These are phyloP conservation scores for Microvelia longipes DNA, from an alignment of 1,140 invertebrate species.

Conservation along the genomic window DNA sequence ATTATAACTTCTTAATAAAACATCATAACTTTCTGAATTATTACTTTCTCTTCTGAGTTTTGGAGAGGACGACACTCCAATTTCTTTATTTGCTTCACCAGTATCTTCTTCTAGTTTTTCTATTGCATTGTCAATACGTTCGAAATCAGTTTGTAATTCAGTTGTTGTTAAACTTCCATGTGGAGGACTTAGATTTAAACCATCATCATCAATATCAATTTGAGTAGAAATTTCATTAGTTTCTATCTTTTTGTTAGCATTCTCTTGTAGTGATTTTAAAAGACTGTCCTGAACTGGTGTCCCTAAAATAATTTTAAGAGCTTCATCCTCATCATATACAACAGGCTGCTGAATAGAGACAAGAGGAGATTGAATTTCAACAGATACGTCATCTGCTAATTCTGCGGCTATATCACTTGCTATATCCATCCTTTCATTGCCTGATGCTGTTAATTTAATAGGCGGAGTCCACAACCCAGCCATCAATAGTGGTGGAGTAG, in stretches of 20 bases:
- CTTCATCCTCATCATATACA: constrained; percentile 38
- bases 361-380: not conserved
- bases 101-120: not conserved
- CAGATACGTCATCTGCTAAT: constrained; percentile 22
- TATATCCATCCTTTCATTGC: constrained; percentile 22
- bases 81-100: not conserved
- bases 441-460: constrained; percentile 44
- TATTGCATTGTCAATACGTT: too few species aligned
- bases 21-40: not conserved
- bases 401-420: constrained; percentile 43
- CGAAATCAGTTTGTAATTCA: too few species aligned
- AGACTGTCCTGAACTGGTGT: constrained; percentile 18
- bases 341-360: not conserved
- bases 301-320: constrained; percentile 43
- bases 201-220: not conserved
- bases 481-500: constrained; percentile 60
- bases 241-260: not conserved
- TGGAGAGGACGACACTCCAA: not conserved
- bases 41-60: not conserved
- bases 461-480: constrained; percentile 70
- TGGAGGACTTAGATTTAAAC: too few species aligned
- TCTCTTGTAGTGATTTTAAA: not conserved
- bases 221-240: not conserved
- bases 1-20: not conserved
- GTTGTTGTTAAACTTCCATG: too few species aligned